Conservation (phyloP, 2,797 vertebrate species). For the Falco naumanni region DNA sequence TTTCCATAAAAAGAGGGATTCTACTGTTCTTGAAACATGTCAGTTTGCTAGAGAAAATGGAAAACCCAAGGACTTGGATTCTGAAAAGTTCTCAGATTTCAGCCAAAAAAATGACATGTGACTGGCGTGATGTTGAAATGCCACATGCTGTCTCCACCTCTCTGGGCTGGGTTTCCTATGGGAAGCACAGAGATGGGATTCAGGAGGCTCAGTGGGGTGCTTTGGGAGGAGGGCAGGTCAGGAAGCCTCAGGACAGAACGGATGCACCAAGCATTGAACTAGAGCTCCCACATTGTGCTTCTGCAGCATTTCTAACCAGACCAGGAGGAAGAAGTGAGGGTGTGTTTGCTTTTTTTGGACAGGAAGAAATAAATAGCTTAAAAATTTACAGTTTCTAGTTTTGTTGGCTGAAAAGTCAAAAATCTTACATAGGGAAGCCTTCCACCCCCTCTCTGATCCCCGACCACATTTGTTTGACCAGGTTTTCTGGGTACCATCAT, state of each 20-base stretch:
- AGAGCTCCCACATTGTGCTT: background rate
- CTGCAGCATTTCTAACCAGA: background rate
- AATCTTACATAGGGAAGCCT: background rate
- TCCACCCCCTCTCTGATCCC: background rate
- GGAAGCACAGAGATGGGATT: background rate
- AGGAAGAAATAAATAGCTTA: background rate
- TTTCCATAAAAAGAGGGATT: background rate
- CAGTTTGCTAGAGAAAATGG: background rate
- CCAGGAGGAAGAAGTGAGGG: background rate
- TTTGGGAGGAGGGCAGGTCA: background rate
- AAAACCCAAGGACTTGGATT: background rate
- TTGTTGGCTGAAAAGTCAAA: background rate
- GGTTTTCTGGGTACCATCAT: background rate
- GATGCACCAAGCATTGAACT: background rate
- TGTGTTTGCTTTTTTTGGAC: background rate
- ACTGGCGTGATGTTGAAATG: background rate
- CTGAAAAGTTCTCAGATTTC: background rate
- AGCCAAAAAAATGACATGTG: background rate
- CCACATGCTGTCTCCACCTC: background rate
- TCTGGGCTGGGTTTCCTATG: background rate
- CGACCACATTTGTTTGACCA: background rate
- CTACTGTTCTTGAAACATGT: background rate
- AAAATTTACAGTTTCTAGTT: background rate
- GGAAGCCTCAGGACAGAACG: background rate
- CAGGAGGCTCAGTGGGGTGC: background rate